Evolutionary conservation across 2,113 vertebrate species (phyloP), one percentile per base, ranked within the genome.

Genomic region (Tringa solitaria): DNA sequence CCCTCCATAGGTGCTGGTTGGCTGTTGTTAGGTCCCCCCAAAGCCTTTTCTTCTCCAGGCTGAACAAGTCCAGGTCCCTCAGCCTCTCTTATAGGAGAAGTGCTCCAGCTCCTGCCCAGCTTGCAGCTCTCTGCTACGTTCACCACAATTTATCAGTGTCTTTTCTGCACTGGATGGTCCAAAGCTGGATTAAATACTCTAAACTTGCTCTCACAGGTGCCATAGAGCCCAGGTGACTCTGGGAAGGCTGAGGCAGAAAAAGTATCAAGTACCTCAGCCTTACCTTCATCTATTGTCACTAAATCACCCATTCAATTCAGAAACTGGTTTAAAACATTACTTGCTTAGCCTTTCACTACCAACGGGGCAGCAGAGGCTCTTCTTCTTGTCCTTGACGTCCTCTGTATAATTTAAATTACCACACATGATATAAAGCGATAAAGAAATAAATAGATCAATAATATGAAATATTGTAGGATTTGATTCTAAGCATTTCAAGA

Each of bases 281-380:
- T 61, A 39, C 53, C 32, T 81, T 64, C 9, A 54, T 14, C 33
- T 8, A 32, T 28, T 48, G 9, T 48, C 5, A 4, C 24, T 56
- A 54, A 64, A 64, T 45, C 15, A 68, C 20, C 89, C 17, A 48
- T 19, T 9, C 14, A 8, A 22, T 45, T 86, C 64, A 68, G 18
- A 53, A 74, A 74, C 12, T 45, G 35, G 9, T 46, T 59, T 67
- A 61, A 68, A 76, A 35, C 13, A 21, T 50, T 51, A 33, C 13
- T 59, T 78, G 15, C 21, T 91, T 60, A 50, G 26, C 9, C 14
- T 70, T 94, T 83, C 75, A 9, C 12, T 41, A 6, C 16, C 22
- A 50, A 35, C 0, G 1, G 39, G 37, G 37, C 23, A n/a, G 33
- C 19, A 0, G 1, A 85, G 6, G 18, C 5, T 74, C 3, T 41